Evolutionary conservation across 1,140 invertebrate species (phyloP).

Genomic region (Drosophila takahashii): DNA sequence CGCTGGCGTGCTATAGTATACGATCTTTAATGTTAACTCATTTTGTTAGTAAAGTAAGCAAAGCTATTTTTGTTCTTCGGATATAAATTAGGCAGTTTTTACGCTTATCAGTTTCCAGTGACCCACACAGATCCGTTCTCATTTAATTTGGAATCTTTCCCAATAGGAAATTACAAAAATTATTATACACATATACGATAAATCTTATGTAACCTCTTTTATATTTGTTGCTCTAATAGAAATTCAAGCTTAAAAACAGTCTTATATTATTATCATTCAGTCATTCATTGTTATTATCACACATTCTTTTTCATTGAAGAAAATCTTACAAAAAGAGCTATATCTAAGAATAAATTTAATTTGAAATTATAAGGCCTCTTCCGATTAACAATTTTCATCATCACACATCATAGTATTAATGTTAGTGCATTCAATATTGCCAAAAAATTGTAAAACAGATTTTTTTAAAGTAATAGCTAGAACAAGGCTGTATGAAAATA

Average conservation of each 20-base stretch:
- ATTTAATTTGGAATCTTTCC: not conserved
- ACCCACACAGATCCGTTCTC: no score
- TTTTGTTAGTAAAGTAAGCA: not conserved
- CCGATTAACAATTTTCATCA: no score
- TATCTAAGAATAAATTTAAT: not conserved
- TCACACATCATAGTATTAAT: no score
- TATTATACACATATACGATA: not conserved
- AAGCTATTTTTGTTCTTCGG: not conserved
- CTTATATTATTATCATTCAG: no score
- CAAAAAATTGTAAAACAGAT: no score
- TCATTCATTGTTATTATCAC: no score
- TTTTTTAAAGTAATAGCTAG: no score
- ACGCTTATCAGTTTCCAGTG: not conserved
- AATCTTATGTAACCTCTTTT: not conserved
- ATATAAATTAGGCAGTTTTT: no score
- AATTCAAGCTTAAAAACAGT: not conserved
- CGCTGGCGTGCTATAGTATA: conserved; percentile 36
- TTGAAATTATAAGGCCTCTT: not conserved
- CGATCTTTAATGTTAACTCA: conserved; percentile 1
- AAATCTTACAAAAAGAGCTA: not conserved
- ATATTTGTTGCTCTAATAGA: not conserved
- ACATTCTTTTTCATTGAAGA: no score
- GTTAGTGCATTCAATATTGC: no score
- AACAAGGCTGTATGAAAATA: no score
- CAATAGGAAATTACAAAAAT: not conserved